These are phyloP conservation scores for Lagopus muta DNA, from an alignment of 2,113 vertebrate genomes.

Conservation along the genomic window DNA sequence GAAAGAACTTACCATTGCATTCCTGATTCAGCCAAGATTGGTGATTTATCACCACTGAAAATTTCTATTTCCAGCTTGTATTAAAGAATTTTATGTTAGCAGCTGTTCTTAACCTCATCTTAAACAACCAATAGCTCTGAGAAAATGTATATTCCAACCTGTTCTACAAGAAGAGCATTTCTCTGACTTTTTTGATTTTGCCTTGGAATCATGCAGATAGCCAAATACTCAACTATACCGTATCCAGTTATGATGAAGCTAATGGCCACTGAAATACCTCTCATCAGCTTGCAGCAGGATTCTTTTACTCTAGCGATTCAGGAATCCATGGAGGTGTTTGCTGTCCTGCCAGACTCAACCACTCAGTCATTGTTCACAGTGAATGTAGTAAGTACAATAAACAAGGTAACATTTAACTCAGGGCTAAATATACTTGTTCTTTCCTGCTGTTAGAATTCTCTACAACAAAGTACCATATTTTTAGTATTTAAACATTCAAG, in stretches of 20 bases:
- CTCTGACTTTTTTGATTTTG: not conserved
- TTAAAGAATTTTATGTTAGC: not conserved
- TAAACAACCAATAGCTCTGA: not conserved
- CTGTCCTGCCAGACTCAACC: slow-evolving; percentile 57
- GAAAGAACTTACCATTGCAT: not conserved
- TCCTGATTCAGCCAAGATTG: not conserved
- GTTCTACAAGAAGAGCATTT: not conserved
- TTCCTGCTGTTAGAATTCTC: not conserved
- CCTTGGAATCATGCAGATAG: slow-evolving; percentile 54
- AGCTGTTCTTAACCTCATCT: not conserved
- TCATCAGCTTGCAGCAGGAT: slow-evolving; percentile 51
- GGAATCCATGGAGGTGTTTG: slow-evolving; percentile 71
- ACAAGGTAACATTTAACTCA: not conserved
- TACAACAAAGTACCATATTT: not conserved
- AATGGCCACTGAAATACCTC: slow-evolving; percentile 58
- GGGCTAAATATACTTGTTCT: not conserved
- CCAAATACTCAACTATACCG: slow-evolving; percentile 63
- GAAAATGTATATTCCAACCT: not conserved
- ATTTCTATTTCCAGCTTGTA: not conserved
- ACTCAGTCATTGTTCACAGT: slow-evolving; percentile 65
- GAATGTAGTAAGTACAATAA: slow-evolving; percentile 69
- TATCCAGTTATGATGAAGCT: slow-evolving; percentile 73
- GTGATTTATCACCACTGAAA: not conserved
- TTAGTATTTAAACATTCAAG: not conserved
- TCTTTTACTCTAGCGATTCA: slow-evolving; percentile 57